Evolutionary conservation across 1,140 invertebrate genomes (phyloP).

Genomic region (Drosophila tropicalis): DNA sequence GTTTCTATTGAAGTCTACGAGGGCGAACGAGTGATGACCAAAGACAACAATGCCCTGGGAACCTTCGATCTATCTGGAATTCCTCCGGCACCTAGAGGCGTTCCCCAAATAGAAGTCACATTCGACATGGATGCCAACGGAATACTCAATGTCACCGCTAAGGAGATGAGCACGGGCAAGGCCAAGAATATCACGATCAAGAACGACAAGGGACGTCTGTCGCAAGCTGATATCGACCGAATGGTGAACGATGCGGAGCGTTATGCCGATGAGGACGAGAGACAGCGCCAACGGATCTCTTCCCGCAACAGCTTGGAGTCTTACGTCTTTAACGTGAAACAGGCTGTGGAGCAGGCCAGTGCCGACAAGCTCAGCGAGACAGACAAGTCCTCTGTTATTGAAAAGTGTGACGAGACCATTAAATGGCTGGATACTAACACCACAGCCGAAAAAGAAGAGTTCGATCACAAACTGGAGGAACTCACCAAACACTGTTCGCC

Average conservation of each 20-base stretch:
- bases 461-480: conserved; percentile 85
- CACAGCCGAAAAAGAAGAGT: conserved; percentile 87
- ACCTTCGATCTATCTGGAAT: conserved; percentile 92
- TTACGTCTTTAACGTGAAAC: conserved; percentile 90
- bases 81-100: conserved; percentile 91
- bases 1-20: conserved; percentile 88
- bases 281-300: conserved; percentile 87
- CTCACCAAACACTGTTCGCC: conserved; percentile 84
- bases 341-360: conserved; percentile 83
- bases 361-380: conserved; percentile 85
- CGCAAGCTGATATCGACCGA: conserved; percentile 91
- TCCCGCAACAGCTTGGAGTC: conserved; percentile 87
- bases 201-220: conserved; percentile 92
- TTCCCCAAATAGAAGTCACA: conserved; percentile 89
- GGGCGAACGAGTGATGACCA: conserved; percentile 89
- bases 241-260: conserved; percentile 73
- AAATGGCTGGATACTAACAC: conserved; percentile 87
- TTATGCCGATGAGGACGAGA: conserved; percentile 86
- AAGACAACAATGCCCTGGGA: conserved; percentile 90
- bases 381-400: conserved; percentile 86
- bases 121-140: conserved; percentile 87
- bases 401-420: conserved; percentile 85
- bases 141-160: conserved; percentile 87
- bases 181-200: conserved; percentile 91
- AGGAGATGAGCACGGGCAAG: conserved; percentile 85